A percentile compares a stretch with the other conserved stretches of the same genome.
These are phyloP conservation scores for Hydrophis major DNA, from an alignment of 2,797 vertebrate genomes.

Conservation along the genomic window DNA sequence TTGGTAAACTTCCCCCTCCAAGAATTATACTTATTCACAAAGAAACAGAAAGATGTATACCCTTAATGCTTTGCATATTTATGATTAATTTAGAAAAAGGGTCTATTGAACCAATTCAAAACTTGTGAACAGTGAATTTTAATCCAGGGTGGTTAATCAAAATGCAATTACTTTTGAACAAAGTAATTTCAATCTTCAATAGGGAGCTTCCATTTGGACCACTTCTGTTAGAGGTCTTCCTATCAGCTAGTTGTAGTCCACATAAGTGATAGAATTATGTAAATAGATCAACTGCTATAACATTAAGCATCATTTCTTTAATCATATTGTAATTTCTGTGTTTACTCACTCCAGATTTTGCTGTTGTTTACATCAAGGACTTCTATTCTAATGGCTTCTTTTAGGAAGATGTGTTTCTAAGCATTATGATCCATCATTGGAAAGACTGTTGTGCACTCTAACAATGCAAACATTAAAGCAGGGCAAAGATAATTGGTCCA, in stretches of 20 bases:
- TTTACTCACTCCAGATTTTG: not conserved
- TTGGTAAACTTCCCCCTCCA: not conserved
- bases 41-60: not conserved
- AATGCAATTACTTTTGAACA: not conserved
- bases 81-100: not conserved
- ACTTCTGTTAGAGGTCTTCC: not conserved
- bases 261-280: constrained; percentile 13
- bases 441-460: constrained; percentile 49
- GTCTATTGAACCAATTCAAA: not conserved
- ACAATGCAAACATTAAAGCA: constrained; percentile 53
- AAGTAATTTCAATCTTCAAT: constrained; percentile 1
- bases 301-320: constrained; percentile 25
- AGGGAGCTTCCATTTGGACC: constrained; percentile 1
- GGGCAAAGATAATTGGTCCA: constrained; percentile 47
- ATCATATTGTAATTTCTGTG: not conserved
- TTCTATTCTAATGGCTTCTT: constrained; percentile 13
- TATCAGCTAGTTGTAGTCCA: not conserved
- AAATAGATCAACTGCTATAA: not conserved
- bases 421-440: constrained; percentile 34
- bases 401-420: constrained; percentile 30
- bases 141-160: not conserved
- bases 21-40: not conserved
- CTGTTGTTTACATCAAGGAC: constrained; percentile 6
- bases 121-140: not conserved
- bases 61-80: not conserved